Percentiles rank a stretch among this genome's conserved stretches.
Evolutionary conservation across 1,140 invertebrate genomes (phyloP).

Genomic region (Physella acuta): DNA sequence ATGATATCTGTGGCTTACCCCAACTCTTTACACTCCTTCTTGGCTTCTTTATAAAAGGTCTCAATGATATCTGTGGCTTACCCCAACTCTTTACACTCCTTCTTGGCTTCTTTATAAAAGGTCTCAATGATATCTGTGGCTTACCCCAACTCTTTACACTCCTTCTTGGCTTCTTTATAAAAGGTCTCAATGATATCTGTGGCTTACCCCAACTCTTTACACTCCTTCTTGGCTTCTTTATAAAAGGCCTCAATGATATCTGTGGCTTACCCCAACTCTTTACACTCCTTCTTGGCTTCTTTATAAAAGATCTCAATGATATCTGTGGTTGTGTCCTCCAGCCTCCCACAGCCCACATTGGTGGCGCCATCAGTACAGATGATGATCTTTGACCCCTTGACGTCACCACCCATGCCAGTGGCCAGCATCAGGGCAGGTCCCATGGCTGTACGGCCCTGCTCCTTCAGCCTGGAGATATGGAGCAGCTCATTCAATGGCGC

Average conservation of each 20-base stretch:
- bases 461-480: slow-evolving; percentile 53
- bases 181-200: background rate
- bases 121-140: too few species aligned
- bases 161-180: background rate
- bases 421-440: slow-evolving; percentile 52
- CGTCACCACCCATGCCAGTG: slow-evolving; percentile 44
- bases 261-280: background rate
- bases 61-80: too few species aligned
- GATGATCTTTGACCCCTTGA: slow-evolving; percentile 54
- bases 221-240: too few species aligned
- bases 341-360: slow-evolving; percentile 53
- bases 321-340: slow-evolving; percentile 28
- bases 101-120: too few species aligned
- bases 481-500: too few species aligned
- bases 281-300: background rate
- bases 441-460: slow-evolving; percentile 52
- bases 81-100: too few species aligned
- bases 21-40: too few species aligned
- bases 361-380: slow-evolving; percentile 57
- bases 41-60: too few species aligned
- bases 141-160: background rate
- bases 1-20: too few species aligned
- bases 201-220: too few species aligned
- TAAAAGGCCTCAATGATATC: too few species aligned
- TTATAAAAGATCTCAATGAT: background rate